Base-by-base conservation (phyloP, 2,888 invertebrate genomes). In the Norana najaformis region DNA sequence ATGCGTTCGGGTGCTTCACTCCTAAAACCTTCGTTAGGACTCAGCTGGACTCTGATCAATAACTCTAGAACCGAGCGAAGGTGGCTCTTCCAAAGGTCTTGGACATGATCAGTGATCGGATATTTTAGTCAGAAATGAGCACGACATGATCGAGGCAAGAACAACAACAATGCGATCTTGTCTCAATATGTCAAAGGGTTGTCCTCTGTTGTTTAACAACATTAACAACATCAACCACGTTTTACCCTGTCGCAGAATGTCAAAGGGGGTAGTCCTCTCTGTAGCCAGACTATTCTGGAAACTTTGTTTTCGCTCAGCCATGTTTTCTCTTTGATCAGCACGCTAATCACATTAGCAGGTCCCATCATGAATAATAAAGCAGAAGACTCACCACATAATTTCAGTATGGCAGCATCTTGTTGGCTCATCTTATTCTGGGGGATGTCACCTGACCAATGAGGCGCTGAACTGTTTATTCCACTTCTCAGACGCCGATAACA, bases 361-460 rank as follows among this genome's bases (percentile, higher is more conserved):
- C 47, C 47, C 23, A 47, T 23, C 47, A 6, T 2, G 23, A 47
- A 47, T 23, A 47, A 23, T 47, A 23, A 47, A 6, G 47, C 47
- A 6, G 1, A 39, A 39, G 35, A 89, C 92, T 89, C 88, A 92
- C 92, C 92, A 88, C 92, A 92, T n/a, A 92, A 90, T 88, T 91
- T 89, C 89, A 92, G 91, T 89, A 92, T 92, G n/a, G 91, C 91
- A 34, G 30, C 85, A 89, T 83, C 89, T 47, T 47, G 53, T 39
- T 90, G 83, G 36, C 5, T 85, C 85, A 85, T 85, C 35, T 85
- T 85, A 37, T 85, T 85, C 35, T 85, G 85, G 20, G 37, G 85
- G 13, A 85, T 35, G 89, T 85, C 30, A 89, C 35, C 37, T 23
- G 36, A 53, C 69, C 88, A 69, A 36, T 91, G 35, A 34, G 85